Conservation (phyloP, 1,140 invertebrate genomes). For the Camponotus pennsylvanicus region DNA sequence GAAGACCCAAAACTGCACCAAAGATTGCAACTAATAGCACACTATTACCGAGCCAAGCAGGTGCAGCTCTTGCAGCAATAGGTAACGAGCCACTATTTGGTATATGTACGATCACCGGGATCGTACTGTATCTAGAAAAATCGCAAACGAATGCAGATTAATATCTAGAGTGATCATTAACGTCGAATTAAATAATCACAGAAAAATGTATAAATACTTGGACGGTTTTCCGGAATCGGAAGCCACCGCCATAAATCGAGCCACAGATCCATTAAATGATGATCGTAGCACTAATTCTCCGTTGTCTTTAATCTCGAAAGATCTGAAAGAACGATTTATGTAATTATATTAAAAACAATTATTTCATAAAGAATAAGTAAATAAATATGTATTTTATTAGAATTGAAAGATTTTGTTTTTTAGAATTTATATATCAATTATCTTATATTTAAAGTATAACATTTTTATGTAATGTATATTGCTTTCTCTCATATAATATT, state of each 20-base stretch:
- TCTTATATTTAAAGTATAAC: not conserved
- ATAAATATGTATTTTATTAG: conserved; percentile 6
- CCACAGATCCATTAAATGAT: conserved; percentile 88
- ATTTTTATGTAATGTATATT: not conserved
- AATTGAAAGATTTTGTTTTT: not conserved
- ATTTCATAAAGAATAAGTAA: conserved; percentile 23
- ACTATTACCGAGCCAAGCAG: conserved; percentile 85
- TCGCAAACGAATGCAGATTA: not conserved
- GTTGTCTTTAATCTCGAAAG: conserved; percentile 86
- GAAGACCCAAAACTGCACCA: conserved; percentile 90
- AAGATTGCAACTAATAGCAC: conserved; percentile 90
- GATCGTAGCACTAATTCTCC: conserved; percentile 87
- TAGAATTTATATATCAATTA: not conserved
- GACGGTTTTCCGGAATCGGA: conserved; percentile 93
- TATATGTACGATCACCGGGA: conserved; percentile 92
- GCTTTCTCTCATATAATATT: conserved; percentile 10
- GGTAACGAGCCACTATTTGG: conserved; percentile 85
- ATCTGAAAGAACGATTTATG: conserved; percentile 76
- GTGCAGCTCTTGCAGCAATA: conserved; percentile 85
- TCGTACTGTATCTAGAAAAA: conserved; percentile 86
- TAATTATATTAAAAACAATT: conserved; percentile 31
- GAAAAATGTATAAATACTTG: conserved; percentile 84
- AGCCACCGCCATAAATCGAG: conserved; percentile 91
- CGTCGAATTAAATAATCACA: not conserved
- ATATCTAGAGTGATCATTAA: not conserved